phyloP scores from a whole-genome alignment of 2,888 invertebrate genomes.

The Tromatobia lineatoria region DNA sequence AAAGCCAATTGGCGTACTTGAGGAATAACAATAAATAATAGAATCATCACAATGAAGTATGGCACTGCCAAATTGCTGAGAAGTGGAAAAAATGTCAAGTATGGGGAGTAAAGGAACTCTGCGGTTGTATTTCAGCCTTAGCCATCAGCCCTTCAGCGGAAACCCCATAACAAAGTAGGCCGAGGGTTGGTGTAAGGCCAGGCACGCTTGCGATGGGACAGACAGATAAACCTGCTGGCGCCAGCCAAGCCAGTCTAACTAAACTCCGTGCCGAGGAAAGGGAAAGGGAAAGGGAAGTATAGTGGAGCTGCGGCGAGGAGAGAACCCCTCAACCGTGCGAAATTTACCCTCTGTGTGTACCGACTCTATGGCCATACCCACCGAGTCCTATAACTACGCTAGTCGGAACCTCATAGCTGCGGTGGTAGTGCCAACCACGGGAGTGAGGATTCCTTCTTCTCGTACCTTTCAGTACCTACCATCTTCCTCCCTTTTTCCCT shows the following conservation, averaged over 20 bases:
- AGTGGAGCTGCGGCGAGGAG: slow-evolving; percentile 36
- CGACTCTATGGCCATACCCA: slow-evolving; percentile 50
- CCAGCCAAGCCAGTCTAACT: slow-evolving; percentile 57
- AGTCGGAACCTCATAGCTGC: slow-evolving; percentile 62
- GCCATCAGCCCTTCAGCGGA: background rate
- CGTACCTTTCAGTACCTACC: slow-evolving; percentile 62
- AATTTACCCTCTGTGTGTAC: slow-evolving; percentile 72
- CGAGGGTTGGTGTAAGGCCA: slow-evolving; percentile 23
- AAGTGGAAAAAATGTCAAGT: slow-evolving; percentile 17
- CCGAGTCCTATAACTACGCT: slow-evolving; percentile 48
- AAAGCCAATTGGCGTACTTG: too few relatives aligned
- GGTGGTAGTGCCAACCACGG: slow-evolving; percentile 32
- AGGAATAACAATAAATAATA: too few relatives aligned
- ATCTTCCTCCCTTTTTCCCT: background rate
- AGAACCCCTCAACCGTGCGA: slow-evolving; percentile 65
- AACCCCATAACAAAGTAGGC: slow-evolving; percentile 51
- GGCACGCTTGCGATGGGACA: slow-evolving; percentile 47
- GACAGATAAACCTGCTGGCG: slow-evolving; percentile 66
- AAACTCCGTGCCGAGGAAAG: slow-evolving; percentile 31
- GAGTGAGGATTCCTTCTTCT: slow-evolving; percentile 56
- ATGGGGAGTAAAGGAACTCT: slow-evolving; percentile 65
- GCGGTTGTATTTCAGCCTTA: slow-evolving; percentile 21
- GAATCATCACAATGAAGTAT: too few relatives aligned
- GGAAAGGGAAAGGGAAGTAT: slow-evolving; percentile 8
- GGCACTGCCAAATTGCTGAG: background rate